Conservation (phyloP, 2,797 vertebrate species). For the Sylvilagus floridanus region DNA sequence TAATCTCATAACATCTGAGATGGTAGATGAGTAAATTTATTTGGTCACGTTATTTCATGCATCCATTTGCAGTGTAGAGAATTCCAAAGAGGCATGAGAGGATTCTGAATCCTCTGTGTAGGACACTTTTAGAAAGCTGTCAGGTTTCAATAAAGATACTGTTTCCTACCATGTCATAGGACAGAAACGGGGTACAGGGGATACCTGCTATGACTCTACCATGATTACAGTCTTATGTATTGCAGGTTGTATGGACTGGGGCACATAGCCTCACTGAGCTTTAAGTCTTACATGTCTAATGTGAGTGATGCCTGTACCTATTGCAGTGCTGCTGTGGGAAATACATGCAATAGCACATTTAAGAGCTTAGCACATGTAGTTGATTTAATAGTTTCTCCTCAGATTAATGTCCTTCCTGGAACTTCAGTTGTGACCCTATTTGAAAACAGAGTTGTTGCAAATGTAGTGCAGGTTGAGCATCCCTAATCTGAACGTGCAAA, state of each 20-base stretch:
- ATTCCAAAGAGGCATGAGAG: not conserved
- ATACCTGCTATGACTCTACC: not conserved
- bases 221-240: not conserved
- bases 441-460: not conserved
- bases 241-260: too few relatives aligned
- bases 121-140: not conserved
- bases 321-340: not conserved
- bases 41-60: not conserved
- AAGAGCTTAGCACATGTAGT: not conserved
- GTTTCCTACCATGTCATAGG: not conserved
- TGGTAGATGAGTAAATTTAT: not conserved
- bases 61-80: not conserved
- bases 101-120: not conserved
- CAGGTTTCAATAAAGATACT: not conserved
- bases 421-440: not conserved
- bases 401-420: not conserved
- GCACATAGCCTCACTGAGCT: not conserved
- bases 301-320: not conserved
- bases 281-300: not conserved
- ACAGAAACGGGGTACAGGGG: not conserved
- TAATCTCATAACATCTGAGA: not conserved
- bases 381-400: too few relatives aligned
- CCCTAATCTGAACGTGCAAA: too few relatives aligned
- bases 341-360: fast-evolving
- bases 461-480: not conserved